A percentile compares a stretch with the other conserved stretches of the same genome.
These are phyloP conservation scores for Dryobates pubescens DNA, from an alignment of 2,797 vertebrate genomes.

Conservation along the genomic window DNA sequence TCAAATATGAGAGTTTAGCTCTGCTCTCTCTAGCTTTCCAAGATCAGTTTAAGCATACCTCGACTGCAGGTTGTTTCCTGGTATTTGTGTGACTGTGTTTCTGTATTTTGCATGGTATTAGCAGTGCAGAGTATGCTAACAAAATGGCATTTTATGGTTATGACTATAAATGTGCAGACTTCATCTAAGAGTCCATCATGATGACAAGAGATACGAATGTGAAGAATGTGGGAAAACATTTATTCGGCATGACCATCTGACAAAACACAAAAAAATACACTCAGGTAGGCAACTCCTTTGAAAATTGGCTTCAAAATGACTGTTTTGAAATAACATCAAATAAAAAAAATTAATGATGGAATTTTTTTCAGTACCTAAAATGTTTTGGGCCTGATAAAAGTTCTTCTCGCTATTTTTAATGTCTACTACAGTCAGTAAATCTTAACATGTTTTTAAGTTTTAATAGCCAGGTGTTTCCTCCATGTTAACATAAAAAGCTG, in stretches of 20 bases:
- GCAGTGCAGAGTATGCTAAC: background rate
- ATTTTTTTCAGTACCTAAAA: background rate
- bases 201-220: conserved; percentile 97
- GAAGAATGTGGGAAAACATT: conserved; percentile 97
- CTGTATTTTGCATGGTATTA: background rate
- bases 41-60: background rate
- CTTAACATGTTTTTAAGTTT: background rate
- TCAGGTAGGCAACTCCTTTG: conserved; percentile 83
- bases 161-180: conserved; percentile 79
- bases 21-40: background rate
- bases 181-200: conserved; percentile 94
- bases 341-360: background rate
- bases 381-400: background rate
- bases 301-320: background rate
- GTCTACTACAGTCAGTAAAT: background rate
- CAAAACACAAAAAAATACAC: conserved; percentile 98
- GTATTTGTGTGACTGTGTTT: background rate
- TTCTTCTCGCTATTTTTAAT: background rate
- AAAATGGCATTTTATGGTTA: background rate
- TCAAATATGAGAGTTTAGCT: background rate
- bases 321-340: background rate
- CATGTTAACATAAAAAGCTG: background rate
- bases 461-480: conserved; percentile 38
- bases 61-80: background rate
- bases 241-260: conserved; percentile 96